A percentile compares a stretch with the other conserved stretches of the same genome.
Evolutionary conservation across 2,113 vertebrate genomes (phyloP).

Genomic region (Grallaria varia): DNA sequence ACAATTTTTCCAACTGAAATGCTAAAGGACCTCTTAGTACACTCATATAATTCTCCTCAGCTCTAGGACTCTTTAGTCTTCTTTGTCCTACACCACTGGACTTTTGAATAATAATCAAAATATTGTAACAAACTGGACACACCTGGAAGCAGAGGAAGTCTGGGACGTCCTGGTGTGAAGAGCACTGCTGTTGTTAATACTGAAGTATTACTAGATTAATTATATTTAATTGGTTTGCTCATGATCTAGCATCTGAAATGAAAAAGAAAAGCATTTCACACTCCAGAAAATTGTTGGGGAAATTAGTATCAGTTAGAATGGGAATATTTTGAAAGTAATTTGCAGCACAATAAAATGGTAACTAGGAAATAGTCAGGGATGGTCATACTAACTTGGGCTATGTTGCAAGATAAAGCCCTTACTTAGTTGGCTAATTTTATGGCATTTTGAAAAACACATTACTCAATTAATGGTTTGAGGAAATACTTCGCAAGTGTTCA

Average conservation of each 20-base stretch:
- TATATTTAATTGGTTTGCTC: neutral
- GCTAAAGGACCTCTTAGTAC: neutral
- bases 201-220: neutral
- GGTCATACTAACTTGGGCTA: neutral
- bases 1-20: neutral
- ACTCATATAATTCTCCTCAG: neutral
- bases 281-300: neutral
- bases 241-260: neutral
- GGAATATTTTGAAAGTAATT: neutral
- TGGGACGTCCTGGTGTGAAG: neutral
- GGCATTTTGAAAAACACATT: conserved; percentile 15
- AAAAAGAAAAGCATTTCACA: neutral
- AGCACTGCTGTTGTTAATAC: neutral
- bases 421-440: conserved; percentile 10
- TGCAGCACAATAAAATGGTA: neutral
- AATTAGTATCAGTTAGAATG: neutral
- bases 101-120: neutral
- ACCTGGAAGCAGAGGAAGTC: neutral
- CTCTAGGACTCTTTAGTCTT: neutral
- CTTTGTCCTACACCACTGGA: neutral
- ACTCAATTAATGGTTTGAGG: neutral
- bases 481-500: neutral
- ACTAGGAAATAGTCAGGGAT: neutral
- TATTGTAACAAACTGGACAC: neutral
- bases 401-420: neutral